Percentiles rank a stretch among this genome's conserved stretches.
Evolutionary conservation across 2,797 vertebrate species (phyloP).

Genomic region (Pangasius djambal): DNA sequence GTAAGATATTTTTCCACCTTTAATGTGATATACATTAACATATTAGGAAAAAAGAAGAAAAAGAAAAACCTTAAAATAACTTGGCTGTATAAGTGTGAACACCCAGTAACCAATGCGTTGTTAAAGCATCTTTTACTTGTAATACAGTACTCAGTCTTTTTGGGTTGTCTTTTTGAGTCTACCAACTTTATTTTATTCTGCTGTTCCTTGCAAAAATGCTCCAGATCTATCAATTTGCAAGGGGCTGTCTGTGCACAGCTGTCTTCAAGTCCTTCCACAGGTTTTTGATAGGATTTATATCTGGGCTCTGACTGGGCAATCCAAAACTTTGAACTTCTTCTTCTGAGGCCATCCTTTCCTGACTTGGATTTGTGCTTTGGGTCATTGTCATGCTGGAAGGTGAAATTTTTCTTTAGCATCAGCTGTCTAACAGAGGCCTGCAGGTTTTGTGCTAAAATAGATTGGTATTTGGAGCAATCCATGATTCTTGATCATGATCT

Average conservation of each 20-base stretch:
- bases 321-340: neutral
- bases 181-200: neutral
- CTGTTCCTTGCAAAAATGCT: neutral
- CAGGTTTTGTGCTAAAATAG: neutral
- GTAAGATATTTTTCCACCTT: neutral
- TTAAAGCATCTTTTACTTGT: neutral
- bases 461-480: neutral
- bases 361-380: neutral
- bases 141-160: neutral
- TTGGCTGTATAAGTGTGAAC: neutral
- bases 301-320: neutral
- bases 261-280: neutral
- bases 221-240: neutral
- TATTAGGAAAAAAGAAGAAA: neutral
- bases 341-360: neutral
- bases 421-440: neutral
- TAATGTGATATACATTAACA: neutral
- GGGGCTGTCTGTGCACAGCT: neutral
- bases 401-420: neutral
- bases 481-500: neutral
- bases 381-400: neutral
- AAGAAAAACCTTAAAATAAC: neutral
- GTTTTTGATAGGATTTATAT: constrained; percentile 5
- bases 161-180: neutral
- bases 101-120: neutral